Evolutionary conservation across 2,797 vertebrate genomes (phyloP), one percentile per base, ranked within the genome.

Genomic region (Eulemur coronatus): DNA sequence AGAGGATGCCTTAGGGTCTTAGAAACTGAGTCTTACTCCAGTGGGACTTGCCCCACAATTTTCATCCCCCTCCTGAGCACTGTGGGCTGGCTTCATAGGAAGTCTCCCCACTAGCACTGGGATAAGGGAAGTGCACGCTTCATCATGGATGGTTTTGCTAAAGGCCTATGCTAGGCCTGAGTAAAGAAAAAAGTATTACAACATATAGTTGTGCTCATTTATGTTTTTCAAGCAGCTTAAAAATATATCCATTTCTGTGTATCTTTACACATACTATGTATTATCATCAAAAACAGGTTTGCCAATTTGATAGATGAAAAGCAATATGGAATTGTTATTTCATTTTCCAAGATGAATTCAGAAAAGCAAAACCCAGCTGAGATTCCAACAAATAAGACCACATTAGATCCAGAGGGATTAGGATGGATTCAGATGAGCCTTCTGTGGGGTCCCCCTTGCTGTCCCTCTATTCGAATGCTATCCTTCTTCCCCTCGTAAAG

Each of bases 391-490:
- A 57, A 46, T 4, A 86, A 57, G 17, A 65, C 24, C 55, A 26
- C 0, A 4, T 61, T 1, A 18, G 46, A 78, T 1, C 30, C 57
- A 57, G 86, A 35, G 35, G 35, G n/a, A 84, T 13, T 20, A 46
- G 72, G 67, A 18, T 4, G 38, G 26, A 38, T 17, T 46, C 12
- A 1, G 41, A 59, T 1, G 69, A n/a, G 26, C 33, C 9, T 80
- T 72, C 70, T 43, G 7, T 4, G 43, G 7, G 1, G 7, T 10
- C 3, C 11, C 46, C 14, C 18, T 63, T 13, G 18, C 50, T 48
- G 1, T 5, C n/a, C 18, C 13, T 33, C 55, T 24, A 4, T 18
- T 33, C 11, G 7, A 14, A 70, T 0, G 0, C 0, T 2, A 15
- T 2, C 8, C 7, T 1, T 48, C 15, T 0, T 48, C n/a, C 8